phyloP scores from a whole-genome alignment of 1,140 invertebrate genomes.

The Riptortus pedestris region DNA sequence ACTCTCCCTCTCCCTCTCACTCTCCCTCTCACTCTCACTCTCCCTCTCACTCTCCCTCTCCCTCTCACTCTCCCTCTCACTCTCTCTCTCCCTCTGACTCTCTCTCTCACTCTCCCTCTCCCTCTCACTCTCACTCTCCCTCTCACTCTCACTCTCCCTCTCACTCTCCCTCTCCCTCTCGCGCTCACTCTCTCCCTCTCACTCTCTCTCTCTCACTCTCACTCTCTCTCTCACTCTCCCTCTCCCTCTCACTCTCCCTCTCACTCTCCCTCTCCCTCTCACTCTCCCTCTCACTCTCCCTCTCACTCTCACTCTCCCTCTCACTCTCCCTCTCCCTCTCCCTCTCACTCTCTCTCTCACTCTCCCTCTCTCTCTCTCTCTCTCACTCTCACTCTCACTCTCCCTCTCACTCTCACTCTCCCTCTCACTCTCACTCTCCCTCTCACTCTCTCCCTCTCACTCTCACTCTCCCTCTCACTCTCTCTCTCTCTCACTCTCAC shows the following conservation, averaged over 20 bases:
- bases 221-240: not conserved
- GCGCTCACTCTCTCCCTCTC: no score
- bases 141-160: not conserved
- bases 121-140: not conserved
- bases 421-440: not conserved
- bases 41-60: not conserved
- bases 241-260: slow-evolving; percentile 1
- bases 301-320: not conserved
- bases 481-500: not conserved
- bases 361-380: not conserved
- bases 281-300: not conserved
- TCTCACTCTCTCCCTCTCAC: no score
- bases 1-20: not conserved
- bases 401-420: not conserved
- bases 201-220: slow-evolving; percentile 1
- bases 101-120: not conserved
- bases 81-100: no score
- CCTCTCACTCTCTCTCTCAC: not conserved
- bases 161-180: not conserved
- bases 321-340: not conserved
- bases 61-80: not conserved
- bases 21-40: not conserved
- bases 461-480: not conserved
- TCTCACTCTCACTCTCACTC: not conserved
- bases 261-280: not conserved